Evolutionary conservation across 2,797 vertebrate species (phyloP).

Genomic region (Craterocephalus amniculus): DNA sequence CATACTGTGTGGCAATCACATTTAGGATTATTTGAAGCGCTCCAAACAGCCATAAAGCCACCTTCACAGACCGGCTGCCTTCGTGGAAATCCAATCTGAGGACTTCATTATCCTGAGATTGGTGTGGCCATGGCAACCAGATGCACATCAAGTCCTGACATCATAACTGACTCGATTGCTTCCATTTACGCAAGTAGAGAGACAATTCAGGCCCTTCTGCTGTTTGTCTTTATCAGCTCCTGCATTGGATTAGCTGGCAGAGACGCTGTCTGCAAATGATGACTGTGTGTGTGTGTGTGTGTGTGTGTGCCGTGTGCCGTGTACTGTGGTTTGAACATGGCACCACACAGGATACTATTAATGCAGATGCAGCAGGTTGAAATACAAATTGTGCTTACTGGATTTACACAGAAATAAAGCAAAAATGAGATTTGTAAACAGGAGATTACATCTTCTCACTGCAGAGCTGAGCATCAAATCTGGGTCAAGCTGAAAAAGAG

Average conservation of each 20-base stretch:
- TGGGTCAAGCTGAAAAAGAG: slow-evolving; percentile 51
- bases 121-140: slow-evolving; percentile 77
- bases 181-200: slow-evolving; percentile 71
- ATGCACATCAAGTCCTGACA: slow-evolving; percentile 77
- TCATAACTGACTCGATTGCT: slow-evolving; percentile 72
- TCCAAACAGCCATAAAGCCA: too few species aligned
- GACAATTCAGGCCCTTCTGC: slow-evolving; percentile 51
- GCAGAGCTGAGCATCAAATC: slow-evolving; percentile 54
- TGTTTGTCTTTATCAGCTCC: slow-evolving; percentile 44
- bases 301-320: too few species aligned
- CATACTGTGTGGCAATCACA: slow-evolving; percentile 1
- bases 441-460: slow-evolving; percentile 57
- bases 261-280: slow-evolving; percentile 31
- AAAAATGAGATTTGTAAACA: slow-evolving; percentile 57
- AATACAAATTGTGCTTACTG: slow-evolving; percentile 56
- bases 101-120: slow-evolving; percentile 58
- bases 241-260: slow-evolving; percentile 30
- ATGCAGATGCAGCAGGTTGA: slow-evolving; percentile 40
- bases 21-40: neutral
- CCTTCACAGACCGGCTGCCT: slow-evolving; percentile 51
- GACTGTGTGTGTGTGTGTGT: too few species aligned
- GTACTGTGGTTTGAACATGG: slow-evolving; percentile 29
- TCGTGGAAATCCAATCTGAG: slow-evolving; percentile 51
- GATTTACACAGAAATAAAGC: slow-evolving; percentile 66
- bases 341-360: slow-evolving; percentile 29